Conservation (phyloP, 2,888 invertebrate genomes). For the Macroteleia sp. region DNA sequence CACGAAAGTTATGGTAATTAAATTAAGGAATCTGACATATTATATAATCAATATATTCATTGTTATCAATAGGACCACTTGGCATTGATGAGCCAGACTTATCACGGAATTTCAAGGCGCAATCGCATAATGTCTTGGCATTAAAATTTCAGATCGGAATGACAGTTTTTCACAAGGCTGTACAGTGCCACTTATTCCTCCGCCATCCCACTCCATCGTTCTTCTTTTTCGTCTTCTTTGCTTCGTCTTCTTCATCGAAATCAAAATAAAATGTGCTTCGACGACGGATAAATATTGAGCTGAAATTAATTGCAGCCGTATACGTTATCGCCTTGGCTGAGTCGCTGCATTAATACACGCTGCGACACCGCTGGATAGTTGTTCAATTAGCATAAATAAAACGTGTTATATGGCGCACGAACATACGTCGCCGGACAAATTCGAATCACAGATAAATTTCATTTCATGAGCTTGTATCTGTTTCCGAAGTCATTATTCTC, state of each 20-base stretch:
- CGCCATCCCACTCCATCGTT: neutral
- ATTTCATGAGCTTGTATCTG: conserved; percentile 62
- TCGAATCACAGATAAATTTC: conserved; percentile 64
- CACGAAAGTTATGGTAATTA: conserved; percentile 49
- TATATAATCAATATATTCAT: conserved; percentile 50
- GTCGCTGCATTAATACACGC: conserved; percentile 65
- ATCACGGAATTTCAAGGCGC: conserved; percentile 43
- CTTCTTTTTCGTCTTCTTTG: conserved; percentile 13
- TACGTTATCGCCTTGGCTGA: conserved; percentile 61
- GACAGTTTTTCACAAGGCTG: conserved; percentile 54
- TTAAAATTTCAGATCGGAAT: conserved; percentile 44
- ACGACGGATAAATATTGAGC: conserved; percentile 62
- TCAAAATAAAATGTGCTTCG: conserved; percentile 54
- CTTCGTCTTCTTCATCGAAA: conserved; percentile 38
- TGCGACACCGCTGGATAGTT: conserved; percentile 66
- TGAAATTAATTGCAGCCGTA: conserved; percentile 62
- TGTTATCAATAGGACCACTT: conserved; percentile 47
- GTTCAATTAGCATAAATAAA: conserved; percentile 66
- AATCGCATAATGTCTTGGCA: conserved; percentile 13
- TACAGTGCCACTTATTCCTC: conserved; percentile 4
- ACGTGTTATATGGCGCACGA: conserved; percentile 63
- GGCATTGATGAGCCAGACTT: conserved; percentile 47
- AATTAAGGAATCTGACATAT: conserved; percentile 43
- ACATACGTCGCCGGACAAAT: conserved; percentile 60
- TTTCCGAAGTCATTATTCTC: conserved; percentile 61